Evolutionary conservation across 2,888 invertebrate genomes (phyloP), one percentile per base, ranked within the genome.

Genomic region (Bellardia bayeri): DNA sequence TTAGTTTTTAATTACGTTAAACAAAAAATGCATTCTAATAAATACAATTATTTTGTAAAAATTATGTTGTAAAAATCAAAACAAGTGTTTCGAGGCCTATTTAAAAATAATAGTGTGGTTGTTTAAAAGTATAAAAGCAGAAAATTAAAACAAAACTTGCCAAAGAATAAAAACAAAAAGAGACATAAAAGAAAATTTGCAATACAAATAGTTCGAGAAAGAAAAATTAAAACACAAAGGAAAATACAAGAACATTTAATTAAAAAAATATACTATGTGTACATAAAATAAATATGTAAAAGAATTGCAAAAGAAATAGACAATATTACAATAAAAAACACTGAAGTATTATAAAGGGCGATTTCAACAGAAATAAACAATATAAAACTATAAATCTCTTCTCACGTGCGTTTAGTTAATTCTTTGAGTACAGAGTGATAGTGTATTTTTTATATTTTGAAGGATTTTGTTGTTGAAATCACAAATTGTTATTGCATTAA

Each of bases 181-280:
- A 33, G 23, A 75, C 23, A 85, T 71, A 69, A 85, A 87, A 82
- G 74, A 87, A 82, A 74, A 85, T 82, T 79, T 75, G 87, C 85
- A 82, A 79, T 87, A 69, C 69, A 82, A 87, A 87, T 78, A 84
- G 37, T 54, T 79, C 30, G 42, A 58, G 45, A 76, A 45, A 42
- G 64, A 68, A 66, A 69, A 76, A 81, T 33, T 69, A 71, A 78
- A 83, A 78, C 9, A 71, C 64, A 45, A 63, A 71, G 66, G 16
- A 71, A 78, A 42, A 71, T 61, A 40, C 40, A 79, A 66, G 79
- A 88, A 76, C 58, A 72, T 79, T 68, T 66, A 76, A 81, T 79
- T 84, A 74, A 76, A 56, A 54, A 71, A 42, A 23, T 61, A 51
- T 11, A 58, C 7, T 42, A 58, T 30, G 7, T 72, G 42, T 69